Evolutionary conservation across 1,140 invertebrate species (phyloP), one percentile per base, ranked within the genome.

Genomic region (Drosophila ambigua): DNA sequence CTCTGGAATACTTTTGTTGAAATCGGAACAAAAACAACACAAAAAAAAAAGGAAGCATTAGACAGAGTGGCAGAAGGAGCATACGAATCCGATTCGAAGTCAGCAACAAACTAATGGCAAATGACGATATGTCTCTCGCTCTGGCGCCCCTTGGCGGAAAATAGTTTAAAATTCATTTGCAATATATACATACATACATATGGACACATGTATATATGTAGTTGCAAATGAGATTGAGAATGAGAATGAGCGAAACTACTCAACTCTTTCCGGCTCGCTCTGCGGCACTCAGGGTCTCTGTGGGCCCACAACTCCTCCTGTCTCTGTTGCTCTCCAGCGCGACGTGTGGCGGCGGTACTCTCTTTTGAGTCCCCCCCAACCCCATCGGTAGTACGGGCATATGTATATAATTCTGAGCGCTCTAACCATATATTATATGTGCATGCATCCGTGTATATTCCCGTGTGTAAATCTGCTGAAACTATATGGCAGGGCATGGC

Each of bases 141-240:
- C 15, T 8, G 26, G 26, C 64, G 39, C 35, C 26, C 61, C 16
- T 9, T 13, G 5, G 9, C 0, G 63, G 63, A 68, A 72, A 85
- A 85, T 85, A 87, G 82, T 87, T 85, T 85, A 75, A 87, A 85
- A 85, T 85, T 76, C 82, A 87, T 85, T 85, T 78, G 75, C 66
- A 76, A 82, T 72, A 74, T 52, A 57, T 75, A 26, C 49, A 45
- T 78, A 82, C 68, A 74, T 65, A 55, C 74, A 43, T n/a, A n/a
- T n/a, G n/a, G 53, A 62, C 45, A 50, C 68, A 20, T 54, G 43
- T 41, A 46, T 57, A 26, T 50, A 26, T 26, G 20, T 44, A 20
- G 20, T 20, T 20, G 20, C 1, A 20, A 20, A 20, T 20, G 20
- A 20, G 20, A 20, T 1, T 20, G 20, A 20, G 20, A 20, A 20